Conservation (phyloP, 1,140 invertebrate species). For the Plectrocnemia conspersa region DNA sequence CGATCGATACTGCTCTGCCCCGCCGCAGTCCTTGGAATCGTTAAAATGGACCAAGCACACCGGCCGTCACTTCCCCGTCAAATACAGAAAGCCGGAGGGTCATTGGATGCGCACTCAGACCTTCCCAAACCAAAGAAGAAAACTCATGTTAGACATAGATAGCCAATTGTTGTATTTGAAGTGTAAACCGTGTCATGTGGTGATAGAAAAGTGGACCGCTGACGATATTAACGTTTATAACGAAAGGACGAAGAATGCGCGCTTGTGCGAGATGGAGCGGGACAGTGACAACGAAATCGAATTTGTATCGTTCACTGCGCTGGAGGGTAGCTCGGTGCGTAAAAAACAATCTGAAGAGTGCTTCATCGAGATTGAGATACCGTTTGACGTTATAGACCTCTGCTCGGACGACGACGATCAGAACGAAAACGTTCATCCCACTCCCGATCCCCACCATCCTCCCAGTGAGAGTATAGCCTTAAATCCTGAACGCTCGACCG, state of each 20-base stretch:
- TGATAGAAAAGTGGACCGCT: conserved; percentile 41
- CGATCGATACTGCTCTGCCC: conserved; percentile 44
- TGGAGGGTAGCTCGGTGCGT: neutral
- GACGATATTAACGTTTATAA: conserved; percentile 15
- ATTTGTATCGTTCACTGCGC: conserved; percentile 25
- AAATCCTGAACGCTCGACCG: conserved; percentile 38
- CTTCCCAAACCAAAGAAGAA: conserved; percentile 46
- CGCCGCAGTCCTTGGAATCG: conserved; percentile 11
- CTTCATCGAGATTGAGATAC: neutral
- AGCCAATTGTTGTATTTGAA: conserved; percentile 45
- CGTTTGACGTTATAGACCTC: conserved; percentile 48
- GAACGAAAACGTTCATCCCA: conserved; percentile 47
- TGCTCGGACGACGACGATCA: conserved; percentile 50
- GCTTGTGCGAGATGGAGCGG: too few relatives aligned
- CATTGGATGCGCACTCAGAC: conserved; percentile 45
- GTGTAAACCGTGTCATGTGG: conserved; percentile 43
- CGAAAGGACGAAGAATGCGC: neutral
- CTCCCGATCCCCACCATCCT: conserved; percentile 15
- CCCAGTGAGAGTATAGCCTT: conserved; percentile 21
- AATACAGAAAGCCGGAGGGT: conserved; percentile 46
- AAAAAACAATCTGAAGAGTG: neutral
- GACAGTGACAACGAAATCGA: conserved; percentile 24
- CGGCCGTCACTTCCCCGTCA: conserved; percentile 43
- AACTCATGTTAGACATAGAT: conserved; percentile 45
- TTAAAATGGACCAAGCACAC: conserved; percentile 40